Percentiles rank a stretch among this genome's conserved stretches.
Conservation (phyloP, 2,113 vertebrate genomes). For the Ginglymostoma cirratum region DNA sequence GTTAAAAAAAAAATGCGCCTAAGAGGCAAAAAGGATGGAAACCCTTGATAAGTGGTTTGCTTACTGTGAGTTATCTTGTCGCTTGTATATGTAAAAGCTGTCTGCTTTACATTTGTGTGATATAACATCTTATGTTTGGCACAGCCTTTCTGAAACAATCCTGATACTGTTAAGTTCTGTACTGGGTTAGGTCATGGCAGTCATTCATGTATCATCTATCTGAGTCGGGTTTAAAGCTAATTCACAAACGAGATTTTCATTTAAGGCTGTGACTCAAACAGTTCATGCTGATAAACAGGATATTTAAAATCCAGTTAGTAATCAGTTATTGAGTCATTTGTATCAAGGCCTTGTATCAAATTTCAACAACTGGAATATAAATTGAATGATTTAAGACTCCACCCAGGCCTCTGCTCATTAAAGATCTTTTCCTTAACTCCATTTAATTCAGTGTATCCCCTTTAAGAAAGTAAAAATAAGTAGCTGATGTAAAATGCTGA, state of each 20-base stretch:
- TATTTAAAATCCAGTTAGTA: not conserved
- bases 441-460: not conserved
- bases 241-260: not conserved
- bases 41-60: not conserved
- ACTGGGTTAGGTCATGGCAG: not conserved
- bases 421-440: not conserved
- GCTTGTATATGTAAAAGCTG: not conserved
- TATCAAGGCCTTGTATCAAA: not conserved
- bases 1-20: not conserved
- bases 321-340: not conserved
- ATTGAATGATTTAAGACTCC: not conserved
- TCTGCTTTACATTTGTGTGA: not conserved
- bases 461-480: not conserved
- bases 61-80: not conserved
- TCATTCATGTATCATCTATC: not conserved
- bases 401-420: not conserved
- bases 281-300: not conserved
- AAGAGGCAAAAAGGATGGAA: not conserved
- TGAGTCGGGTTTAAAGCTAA: not conserved
- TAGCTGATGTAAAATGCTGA: not conserved
- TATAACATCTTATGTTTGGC: not conserved
- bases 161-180: not conserved
- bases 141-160: not conserved
- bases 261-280: not conserved
- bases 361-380: not conserved